Percentiles rank a stretch among this genome's conserved stretches.
phyloP scores from a whole-genome alignment of 2,113 vertebrate species.

The Rhombomys opimus region DNA sequence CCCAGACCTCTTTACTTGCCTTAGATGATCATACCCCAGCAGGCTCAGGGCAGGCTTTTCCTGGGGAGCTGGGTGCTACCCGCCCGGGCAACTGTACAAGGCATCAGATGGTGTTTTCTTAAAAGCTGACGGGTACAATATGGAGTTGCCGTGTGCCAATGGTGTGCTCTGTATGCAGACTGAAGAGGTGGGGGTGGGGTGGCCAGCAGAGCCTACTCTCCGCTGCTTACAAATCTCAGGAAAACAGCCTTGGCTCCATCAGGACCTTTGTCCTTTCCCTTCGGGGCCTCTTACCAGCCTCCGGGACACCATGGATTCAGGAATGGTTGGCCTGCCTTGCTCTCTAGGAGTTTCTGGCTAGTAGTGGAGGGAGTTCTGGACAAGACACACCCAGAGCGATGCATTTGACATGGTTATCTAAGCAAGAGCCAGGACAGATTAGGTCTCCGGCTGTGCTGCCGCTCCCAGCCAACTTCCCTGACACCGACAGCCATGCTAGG shows the following conservation, averaged over 20 bases:
- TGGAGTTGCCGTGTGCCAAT: slow-evolving; percentile 61
- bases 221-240: neutral
- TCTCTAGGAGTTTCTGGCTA: neutral
- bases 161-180: neutral
- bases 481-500: slow-evolving; percentile 39
- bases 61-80: slow-evolving; percentile 27
- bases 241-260: neutral
- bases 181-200: neutral
- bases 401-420: neutral
- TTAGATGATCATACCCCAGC: neutral
- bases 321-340: neutral
- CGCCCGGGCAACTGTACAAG: slow-evolving; percentile 64
- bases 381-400: neutral
- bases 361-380: neutral
- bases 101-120: slow-evolving; percentile 80
- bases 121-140: slow-evolving; percentile 72
- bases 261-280: neutral
- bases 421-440: neutral
- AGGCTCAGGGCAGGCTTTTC: neutral
- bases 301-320: neutral
- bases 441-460: neutral
- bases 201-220: neutral
- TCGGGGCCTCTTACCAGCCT: neutral
- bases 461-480: neutral
- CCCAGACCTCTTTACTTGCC: slow-evolving; percentile 59